These are phyloP conservation scores for Dynastes hyllus DNA, from an alignment of 2,888 invertebrate species.

Conservation along the genomic window DNA sequence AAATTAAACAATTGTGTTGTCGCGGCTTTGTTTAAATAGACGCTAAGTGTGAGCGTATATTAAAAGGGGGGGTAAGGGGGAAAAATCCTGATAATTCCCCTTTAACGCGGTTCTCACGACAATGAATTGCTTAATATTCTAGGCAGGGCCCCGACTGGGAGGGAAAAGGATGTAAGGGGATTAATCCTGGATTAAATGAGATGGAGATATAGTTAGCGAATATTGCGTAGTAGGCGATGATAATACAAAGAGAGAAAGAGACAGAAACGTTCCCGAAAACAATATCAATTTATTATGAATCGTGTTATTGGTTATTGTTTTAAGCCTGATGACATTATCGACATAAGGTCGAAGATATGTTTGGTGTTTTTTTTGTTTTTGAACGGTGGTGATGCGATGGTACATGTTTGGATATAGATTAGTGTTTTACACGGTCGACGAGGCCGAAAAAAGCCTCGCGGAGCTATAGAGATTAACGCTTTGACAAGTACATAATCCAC, in stretches of 20 bases:
- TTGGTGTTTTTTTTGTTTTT: no score
- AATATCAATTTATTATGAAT: slow-evolving; percentile 48
- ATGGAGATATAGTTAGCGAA: background rate
- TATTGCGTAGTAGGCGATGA: background rate
- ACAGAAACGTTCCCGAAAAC: slow-evolving; percentile 1
- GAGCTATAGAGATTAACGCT: no score
- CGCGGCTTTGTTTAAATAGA: background rate
- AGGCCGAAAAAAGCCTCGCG: no score
- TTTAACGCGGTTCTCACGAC: background rate
- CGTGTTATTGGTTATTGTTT: slow-evolving; percentile 24
- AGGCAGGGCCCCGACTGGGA: background rate
- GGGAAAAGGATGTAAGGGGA: background rate
- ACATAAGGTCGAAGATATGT: slow-evolving; percentile 13
- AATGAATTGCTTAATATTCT: background rate
- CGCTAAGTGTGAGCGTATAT: background rate
- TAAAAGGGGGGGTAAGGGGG: background rate
- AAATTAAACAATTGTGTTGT: slow-evolving; percentile 43
- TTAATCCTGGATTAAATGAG: background rate
- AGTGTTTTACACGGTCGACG: no score
- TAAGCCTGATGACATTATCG: slow-evolving; percentile 3
- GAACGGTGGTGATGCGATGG: background rate
- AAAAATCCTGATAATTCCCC: background rate
- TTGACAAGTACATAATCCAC: no score
- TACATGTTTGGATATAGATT: background rate
- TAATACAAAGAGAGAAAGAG: background rate